Evolutionary conservation across 2,113 vertebrate species (phyloP).

Genomic region (Aspiorhynchus laticeps): DNA sequence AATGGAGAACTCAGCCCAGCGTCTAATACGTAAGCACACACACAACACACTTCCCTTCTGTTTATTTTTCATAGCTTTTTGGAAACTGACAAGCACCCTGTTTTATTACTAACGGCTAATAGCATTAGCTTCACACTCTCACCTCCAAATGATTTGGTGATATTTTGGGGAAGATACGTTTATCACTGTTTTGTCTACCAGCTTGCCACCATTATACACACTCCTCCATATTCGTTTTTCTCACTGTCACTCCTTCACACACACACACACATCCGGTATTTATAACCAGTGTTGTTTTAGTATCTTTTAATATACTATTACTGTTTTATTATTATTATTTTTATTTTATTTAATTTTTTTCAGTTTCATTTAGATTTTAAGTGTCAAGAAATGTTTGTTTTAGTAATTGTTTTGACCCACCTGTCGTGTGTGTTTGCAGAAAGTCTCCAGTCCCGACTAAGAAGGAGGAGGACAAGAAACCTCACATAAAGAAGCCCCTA

Average conservation of each 20-base stretch:
- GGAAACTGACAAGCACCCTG: neutral
- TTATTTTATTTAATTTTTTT: no score
- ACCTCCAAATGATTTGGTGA: neutral
- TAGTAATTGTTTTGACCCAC: neutral
- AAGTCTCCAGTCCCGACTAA: slow-evolving; percentile 85
- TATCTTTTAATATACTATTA: no score
- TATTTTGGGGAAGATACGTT: slow-evolving; percentile 1
- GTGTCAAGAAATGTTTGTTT: no score
- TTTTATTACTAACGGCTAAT: neutral
- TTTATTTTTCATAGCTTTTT: neutral
- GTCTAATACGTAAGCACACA: slow-evolving; percentile 77
- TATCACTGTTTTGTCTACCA: slow-evolving; percentile 49
- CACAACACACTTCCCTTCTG: neutral
- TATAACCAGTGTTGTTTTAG: no score
- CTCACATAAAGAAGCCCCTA: slow-evolving; percentile 93
- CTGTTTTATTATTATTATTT: no score
- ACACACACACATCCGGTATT: no score
- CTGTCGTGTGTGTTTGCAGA: slow-evolving; percentile 70
- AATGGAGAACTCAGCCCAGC: slow-evolving; percentile 75
- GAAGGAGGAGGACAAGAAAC: slow-evolving; percentile 96
- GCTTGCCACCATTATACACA: neutral
- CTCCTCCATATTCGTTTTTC: neutral
- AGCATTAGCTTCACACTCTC: neutral
- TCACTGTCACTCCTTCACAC: neutral
- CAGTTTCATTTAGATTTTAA: no score